Evolutionary conservation across 2,888 invertebrate genomes (phyloP), one percentile per base, ranked within the genome.

Genomic region (Phasia obesa): DNA sequence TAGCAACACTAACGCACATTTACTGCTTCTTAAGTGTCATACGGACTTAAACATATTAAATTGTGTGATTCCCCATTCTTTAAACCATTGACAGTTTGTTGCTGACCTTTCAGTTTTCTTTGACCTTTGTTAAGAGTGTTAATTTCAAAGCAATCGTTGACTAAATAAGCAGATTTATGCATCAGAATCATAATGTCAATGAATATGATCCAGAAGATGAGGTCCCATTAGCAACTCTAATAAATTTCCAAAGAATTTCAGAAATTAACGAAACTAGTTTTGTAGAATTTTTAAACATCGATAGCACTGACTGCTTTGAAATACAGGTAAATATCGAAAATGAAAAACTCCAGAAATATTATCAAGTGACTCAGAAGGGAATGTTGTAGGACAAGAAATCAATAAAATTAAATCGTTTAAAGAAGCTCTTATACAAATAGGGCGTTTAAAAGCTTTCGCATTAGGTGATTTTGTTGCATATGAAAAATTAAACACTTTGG

Each of bases 221-320:
- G 19, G 59, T 38, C 38, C 38, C 42, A 60, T 60, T 60, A 60
- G 42, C 42, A 42, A 60, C 60, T 21, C 42, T 23, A 23, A 6
- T 17, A n/a, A 60, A 42, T 60, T 44, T 60, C n/a, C 25, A 60
- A 60, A 60, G 60, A 60, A 23, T 42, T 60, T 60, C 6, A 60
- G 23, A 25, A 60, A 42, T 7, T 23, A 23, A 42, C 11, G 9
- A 60, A 15, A 25, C 42, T 60, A 42, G 60, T 42, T 42, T 42
- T 60, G 23, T 42, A 23, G 60, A 60, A 6, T 60, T 60, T 15
- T 42, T 60, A 60, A 60, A 42, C 42, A 60, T 23, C 60, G 42
- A 60, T 25, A 60, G 9, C 31, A 31, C 9, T 31, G 31, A 5
- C 6, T 9, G 1, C 31, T 7, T 9, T 31, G 31, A 31, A 38